Conservation (phyloP, 2,888 invertebrate species). For the Ellobium chinense region DNA sequence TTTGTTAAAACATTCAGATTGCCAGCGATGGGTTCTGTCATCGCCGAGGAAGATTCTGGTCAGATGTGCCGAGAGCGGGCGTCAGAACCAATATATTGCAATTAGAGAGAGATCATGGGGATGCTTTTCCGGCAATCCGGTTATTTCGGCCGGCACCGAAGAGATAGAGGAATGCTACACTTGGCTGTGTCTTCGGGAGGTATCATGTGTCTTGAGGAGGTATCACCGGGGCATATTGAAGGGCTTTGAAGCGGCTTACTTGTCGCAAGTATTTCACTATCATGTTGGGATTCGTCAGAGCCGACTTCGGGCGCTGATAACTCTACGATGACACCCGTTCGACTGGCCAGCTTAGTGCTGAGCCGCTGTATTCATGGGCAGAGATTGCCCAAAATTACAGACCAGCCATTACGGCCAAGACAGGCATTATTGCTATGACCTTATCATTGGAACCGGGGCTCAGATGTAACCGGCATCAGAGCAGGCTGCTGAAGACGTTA, state of each 20-base stretch:
- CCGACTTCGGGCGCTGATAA: conserved; percentile 20
- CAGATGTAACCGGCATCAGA: conserved; percentile 19
- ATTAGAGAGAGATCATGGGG: conserved; percentile 36
- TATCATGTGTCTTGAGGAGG: neutral
- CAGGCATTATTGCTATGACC: conserved; percentile 38
- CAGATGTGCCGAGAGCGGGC: conserved; percentile 15
- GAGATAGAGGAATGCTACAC: conserved; percentile 36
- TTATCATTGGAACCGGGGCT: conserved; percentile 34
- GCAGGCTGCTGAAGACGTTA: neutral
- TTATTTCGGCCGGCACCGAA: neutral
- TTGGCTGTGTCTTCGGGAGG: conserved; percentile 21
- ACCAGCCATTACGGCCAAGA: conserved; percentile 34
- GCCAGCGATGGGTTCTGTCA: conserved; percentile 24
- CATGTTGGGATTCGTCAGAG: conserved; percentile 37
- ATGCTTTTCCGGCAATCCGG: neutral
- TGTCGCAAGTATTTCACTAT: conserved; percentile 33
- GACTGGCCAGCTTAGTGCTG: conserved; percentile 29
- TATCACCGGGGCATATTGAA: conserved; percentile 32
- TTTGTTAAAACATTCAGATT: conserved; percentile 43
- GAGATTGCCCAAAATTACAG: conserved; percentile 33
- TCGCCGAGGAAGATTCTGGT: conserved; percentile 29
- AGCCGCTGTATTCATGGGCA: conserved; percentile 28
- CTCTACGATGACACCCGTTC: conserved; percentile 38
- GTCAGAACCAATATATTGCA: conserved; percentile 35
- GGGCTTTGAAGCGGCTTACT: conserved; percentile 25